Base-by-base conservation (phyloP, 2,113 vertebrate species). In the Paramormyrops kingsleyae region DNA sequence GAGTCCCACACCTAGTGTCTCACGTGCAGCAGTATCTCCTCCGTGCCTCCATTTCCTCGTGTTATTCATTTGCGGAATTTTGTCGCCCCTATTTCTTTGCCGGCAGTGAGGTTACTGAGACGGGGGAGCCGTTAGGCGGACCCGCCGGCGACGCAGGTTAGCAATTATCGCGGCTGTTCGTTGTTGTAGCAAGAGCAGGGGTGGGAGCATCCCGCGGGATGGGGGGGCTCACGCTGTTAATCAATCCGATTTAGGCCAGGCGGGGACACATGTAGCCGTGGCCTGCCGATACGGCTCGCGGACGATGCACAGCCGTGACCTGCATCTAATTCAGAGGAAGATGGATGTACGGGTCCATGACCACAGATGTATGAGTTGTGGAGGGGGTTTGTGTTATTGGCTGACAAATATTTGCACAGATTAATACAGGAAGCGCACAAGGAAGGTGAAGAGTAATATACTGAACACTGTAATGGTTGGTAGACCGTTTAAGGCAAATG, bases 191-290 rank as follows among this genome's bases (percentile, higher is more conserved):
- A 35, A 10, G 7, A 90, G 90, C 88, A 47, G 66, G 62, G 91
- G 87, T 91, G 91, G 88, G 59, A 49, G 80, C 86, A 4, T 90
- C 89, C 83, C 91, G 15, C 24, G 91, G 92, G 90, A 93, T 85
- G 7, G 88, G 66, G 90, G 83, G 0, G 89, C 90, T 88, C 83
- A 80, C 88, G 88, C 89, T 87, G 89, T 92, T 90, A 92, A 94
- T 93, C 91, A 92, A 88, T 93, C 87, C 44, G 92, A 74, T 91
- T 92, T 91, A 91, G 90, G 90, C 87, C 0, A 88, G 89, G 92
- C 90, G 91, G 89, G 87, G 83, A 89, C 83, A 8, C 74, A 90
- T 46, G 77, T 91, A 91, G 89, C 89, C 90, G 91, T 84, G 50
- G 92, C 90, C 90, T 89, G 88, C 90, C 90, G 90, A 89, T 91